Conservation (phyloP, 2,888 invertebrate species). For the Mayetiola destructor region DNA sequence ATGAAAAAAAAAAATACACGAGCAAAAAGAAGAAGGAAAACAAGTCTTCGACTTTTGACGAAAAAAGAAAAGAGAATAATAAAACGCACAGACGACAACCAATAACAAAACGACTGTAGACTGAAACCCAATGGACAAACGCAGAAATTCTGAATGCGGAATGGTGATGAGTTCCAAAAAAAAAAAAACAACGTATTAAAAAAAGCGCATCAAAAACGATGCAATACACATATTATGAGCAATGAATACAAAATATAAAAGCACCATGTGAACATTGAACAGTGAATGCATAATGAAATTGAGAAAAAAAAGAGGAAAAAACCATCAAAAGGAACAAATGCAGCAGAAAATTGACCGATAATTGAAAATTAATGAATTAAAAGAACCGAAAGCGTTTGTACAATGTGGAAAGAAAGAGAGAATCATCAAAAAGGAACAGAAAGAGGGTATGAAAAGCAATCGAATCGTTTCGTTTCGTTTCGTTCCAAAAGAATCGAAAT, state of each 20-base stretch:
- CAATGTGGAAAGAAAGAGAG: neutral
- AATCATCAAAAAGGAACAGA: neutral
- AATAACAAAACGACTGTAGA: too few species aligned
- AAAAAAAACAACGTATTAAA: too few species aligned
- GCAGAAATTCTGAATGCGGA: too few species aligned
- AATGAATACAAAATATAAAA: neutral
- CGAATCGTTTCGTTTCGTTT: too few species aligned
- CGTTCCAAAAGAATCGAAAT: neutral
- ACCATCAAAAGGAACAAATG: neutral
- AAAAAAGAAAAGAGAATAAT: neutral
- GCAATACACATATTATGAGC: too few species aligned
- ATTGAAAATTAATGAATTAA: constrained; percentile 11
- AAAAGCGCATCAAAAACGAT: neutral
- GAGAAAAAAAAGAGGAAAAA: too few species aligned
- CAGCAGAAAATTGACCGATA: constrained; percentile 8
- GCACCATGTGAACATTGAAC: neutral
- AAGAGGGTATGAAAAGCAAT: neutral
- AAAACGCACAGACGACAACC: neutral
- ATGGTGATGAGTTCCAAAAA: too few species aligned
- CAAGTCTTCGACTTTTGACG: neutral
- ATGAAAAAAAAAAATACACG: too few species aligned
- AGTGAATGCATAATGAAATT: too few species aligned
- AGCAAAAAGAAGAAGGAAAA: too few species aligned
- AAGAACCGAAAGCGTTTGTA: neutral
- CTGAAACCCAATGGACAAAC: neutral